Evolutionary conservation across 2,113 vertebrate species (phyloP).

Genomic region (Phylloscopus whistleri): DNA sequence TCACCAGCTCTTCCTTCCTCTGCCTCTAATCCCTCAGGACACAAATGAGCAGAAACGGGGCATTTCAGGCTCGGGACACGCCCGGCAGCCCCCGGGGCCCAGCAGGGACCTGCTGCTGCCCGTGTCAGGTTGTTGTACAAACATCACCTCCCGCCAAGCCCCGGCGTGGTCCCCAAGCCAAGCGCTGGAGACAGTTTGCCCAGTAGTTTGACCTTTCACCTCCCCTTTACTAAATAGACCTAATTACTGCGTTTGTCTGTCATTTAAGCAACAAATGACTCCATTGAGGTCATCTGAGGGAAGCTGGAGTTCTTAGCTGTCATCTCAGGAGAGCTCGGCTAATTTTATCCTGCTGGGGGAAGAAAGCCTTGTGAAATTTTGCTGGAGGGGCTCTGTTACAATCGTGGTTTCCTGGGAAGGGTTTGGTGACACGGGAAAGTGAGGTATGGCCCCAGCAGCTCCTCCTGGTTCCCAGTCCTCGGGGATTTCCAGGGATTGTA

Average conservation of each 20-base stretch:
- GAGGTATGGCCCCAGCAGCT: background rate
- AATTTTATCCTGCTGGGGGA: conserved; percentile 72
- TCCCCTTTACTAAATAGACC: conserved; percentile 84
- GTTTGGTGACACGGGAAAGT: background rate
- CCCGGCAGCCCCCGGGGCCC: background rate
- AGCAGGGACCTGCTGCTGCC: background rate
- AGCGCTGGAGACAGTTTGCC: conserved; percentile 77
- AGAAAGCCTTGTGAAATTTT: conserved; percentile 44
- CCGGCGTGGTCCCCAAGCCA: conserved; percentile 67
- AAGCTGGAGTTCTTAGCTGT: conserved; percentile 61
- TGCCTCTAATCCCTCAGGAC: background rate
- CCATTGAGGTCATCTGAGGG: conserved; percentile 77
- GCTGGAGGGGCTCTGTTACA: conserved; percentile 19
- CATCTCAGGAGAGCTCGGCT: conserved; percentile 44
- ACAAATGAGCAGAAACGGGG: background rate
- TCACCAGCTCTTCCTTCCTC: background rate
- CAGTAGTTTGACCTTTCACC: conserved; percentile 85
- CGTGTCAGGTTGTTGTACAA: conserved; percentile 57
- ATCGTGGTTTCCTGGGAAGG: conserved; percentile 26
- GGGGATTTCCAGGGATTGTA: fast-evolving
- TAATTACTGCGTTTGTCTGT: conserved; percentile 92
- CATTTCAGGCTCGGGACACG: background rate
- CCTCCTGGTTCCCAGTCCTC: background rate
- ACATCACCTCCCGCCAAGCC: conserved; percentile 41
- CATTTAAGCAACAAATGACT: conserved; percentile 87